These are phyloP conservation scores for Mactromeris polynyma DNA, from an alignment of 2,888 invertebrate species.

Conservation along the genomic window DNA sequence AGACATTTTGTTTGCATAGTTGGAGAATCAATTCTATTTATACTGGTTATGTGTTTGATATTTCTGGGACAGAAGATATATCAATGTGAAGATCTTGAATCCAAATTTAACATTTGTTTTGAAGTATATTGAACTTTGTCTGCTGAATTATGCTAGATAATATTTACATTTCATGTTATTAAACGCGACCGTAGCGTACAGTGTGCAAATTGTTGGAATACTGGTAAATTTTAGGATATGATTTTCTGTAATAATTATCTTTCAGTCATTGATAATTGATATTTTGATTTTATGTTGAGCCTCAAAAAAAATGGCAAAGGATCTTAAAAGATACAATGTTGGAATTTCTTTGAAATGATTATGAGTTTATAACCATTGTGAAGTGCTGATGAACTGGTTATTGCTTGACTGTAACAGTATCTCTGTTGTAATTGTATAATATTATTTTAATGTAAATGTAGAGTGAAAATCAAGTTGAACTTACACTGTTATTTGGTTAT, in stretches of 20 bases:
- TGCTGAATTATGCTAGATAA: no score
- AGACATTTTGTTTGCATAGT: not conserved
- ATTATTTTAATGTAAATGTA: not conserved
- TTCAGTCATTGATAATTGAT: not conserved
- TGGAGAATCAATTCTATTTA: not conserved
- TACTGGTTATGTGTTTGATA: not conserved
- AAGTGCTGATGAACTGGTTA: not conserved
- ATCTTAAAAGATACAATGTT: not conserved
- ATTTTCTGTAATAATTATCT: not conserved
- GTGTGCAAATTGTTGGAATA: not conserved
- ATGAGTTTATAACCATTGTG: not conserved
- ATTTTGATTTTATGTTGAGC: not conserved
- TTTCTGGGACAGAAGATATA: not conserved
- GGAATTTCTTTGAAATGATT: not conserved
- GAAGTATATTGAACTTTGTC: no score
- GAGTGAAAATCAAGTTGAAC: not conserved
- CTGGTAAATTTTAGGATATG: not conserved
- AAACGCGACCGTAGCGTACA: not conserved
- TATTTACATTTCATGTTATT: no score
- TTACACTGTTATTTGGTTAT: not conserved
- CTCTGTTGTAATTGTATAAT: not conserved
- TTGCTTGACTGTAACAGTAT: not conserved
- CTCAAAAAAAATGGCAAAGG: not conserved
- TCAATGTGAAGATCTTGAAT: not conserved
- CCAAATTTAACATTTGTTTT: no score